phyloP scores from a whole-genome alignment of 2,888 invertebrate species.

The Argynnis bischoffii region DNA sequence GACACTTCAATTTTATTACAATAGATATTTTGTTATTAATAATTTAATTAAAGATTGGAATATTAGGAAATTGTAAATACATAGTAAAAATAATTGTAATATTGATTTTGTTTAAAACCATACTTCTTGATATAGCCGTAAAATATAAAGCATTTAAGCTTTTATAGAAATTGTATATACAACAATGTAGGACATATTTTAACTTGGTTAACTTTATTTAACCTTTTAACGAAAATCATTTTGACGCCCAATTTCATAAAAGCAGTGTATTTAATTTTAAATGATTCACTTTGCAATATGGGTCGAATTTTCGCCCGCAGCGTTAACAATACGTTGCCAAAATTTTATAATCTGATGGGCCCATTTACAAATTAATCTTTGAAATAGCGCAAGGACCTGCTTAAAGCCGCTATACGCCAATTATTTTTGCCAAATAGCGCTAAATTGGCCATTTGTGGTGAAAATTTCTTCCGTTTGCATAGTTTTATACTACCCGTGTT shows the following conservation, averaged over 20 bases:
- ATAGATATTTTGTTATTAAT: no score
- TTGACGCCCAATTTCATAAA: background rate
- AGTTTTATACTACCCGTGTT: slow-evolving; percentile 53
- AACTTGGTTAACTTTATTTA: background rate
- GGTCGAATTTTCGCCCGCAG: slow-evolving; percentile 8
- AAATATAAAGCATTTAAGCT: no score
- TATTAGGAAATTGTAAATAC: no score
- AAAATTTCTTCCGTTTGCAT: slow-evolving; percentile 66
- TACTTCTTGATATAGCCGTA: no score
- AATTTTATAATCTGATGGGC: slow-evolving; percentile 68
- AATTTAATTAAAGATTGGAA: no score
- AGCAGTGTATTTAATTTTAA: slow-evolving; percentile 16
- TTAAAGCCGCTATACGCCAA: slow-evolving; percentile 55
- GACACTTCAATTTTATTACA: no score
- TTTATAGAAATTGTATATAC: no score
- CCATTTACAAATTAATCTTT: slow-evolving; percentile 66
- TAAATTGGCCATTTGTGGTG: slow-evolving; percentile 69
- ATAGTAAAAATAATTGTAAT: no score
- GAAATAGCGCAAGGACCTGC: slow-evolving; percentile 62
- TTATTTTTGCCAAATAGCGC: slow-evolving; percentile 66
- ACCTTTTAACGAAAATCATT: slow-evolving; percentile 6
- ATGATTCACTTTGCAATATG: slow-evolving; percentile 1
- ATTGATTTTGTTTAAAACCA: no score
- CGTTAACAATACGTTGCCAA: slow-evolving; percentile 49
- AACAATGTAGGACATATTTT: background rate